A percentile compares a stretch with the other conserved stretches of the same genome.
Evolutionary conservation across 2,888 invertebrate genomes (phyloP).

Genomic region (Epinotia ramella): DNA sequence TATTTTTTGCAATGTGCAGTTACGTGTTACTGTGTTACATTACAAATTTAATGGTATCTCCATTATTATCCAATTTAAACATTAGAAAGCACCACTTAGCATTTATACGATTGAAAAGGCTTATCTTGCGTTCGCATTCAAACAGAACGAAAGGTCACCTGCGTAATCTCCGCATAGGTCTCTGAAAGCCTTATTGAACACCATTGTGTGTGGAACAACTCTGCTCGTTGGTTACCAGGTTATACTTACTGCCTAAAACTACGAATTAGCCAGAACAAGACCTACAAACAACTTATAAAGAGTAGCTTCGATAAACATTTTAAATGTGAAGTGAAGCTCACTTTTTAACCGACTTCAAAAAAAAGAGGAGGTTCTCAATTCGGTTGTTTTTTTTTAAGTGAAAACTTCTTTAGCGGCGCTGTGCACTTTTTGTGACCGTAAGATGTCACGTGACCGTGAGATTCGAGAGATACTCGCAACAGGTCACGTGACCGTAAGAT

Average conservation of each 20-base stretch:
- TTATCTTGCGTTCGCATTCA: conserved; percentile 32
- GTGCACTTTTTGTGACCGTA: too few relatives aligned
- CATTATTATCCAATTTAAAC: conserved; percentile 24
- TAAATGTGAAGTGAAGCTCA: too few relatives aligned
- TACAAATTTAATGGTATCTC: conserved; percentile 9
- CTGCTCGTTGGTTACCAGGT: background rate
- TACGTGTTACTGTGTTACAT: background rate
- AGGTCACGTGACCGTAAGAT: too few relatives aligned
- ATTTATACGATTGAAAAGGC: conserved; percentile 35
- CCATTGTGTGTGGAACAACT: conserved; percentile 4
- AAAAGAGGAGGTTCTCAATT: too few relatives aligned
- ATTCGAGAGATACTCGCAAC: too few relatives aligned
- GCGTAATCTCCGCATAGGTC: conserved; percentile 19
- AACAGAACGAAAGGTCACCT: conserved; percentile 27
- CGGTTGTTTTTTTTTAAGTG: too few relatives aligned
- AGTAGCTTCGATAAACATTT: too few relatives aligned
- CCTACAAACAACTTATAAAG: background rate
- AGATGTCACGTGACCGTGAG: too few relatives aligned
- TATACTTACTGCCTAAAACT: background rate
- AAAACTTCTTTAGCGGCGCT: too few relatives aligned
- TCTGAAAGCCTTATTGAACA: conserved; percentile 31
- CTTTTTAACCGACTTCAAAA: too few relatives aligned
- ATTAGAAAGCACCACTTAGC: conserved; percentile 34
- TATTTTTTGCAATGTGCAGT: background rate
- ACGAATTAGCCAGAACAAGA: background rate